phyloP scores from a whole-genome alignment of 2,113 vertebrate genomes.

The Sylvilagus bachmani region DNA sequence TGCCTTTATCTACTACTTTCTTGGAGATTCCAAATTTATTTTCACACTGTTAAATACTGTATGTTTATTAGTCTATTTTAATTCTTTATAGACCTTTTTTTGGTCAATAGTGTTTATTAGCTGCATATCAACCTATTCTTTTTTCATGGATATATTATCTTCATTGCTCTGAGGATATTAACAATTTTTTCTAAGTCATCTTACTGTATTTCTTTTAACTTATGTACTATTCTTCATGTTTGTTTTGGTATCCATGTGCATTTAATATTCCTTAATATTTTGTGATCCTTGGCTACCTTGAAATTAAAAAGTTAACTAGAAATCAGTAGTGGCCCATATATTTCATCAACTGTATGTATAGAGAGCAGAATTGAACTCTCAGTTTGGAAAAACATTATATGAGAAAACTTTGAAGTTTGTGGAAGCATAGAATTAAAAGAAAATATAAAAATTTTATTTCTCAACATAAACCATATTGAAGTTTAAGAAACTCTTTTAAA shows the following conservation, averaged over 20 bases:
- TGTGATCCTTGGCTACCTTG: not conserved
- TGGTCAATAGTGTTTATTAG: not conserved
- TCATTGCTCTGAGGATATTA: not conserved
- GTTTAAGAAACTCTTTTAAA: too few species aligned
- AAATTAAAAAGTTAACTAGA: not conserved
- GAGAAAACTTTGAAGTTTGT: too few species aligned
- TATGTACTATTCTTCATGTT: not conserved
- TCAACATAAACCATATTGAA: too few species aligned
- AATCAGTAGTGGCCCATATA: not conserved
- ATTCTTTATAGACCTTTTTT: not conserved
- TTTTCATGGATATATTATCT: not conserved
- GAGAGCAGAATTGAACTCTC: not conserved
- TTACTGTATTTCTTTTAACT: not conserved
- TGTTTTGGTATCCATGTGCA: not conserved
- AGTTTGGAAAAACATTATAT: not conserved
- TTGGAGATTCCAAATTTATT: not conserved
- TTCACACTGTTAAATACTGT: not conserved
- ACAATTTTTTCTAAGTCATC: not conserved
- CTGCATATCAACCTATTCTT: not conserved
- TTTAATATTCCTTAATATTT: not conserved
- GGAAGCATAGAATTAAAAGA: too few species aligned
- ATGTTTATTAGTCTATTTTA: not conserved
- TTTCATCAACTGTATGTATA: not conserved
- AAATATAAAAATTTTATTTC: too few species aligned
- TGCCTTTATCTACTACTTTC: not conserved